Evolutionary conservation across 2,797 vertebrate species (phyloP), one percentile per base, ranked within the genome.

Genomic region (Lagorchestes hirsutus): DNA sequence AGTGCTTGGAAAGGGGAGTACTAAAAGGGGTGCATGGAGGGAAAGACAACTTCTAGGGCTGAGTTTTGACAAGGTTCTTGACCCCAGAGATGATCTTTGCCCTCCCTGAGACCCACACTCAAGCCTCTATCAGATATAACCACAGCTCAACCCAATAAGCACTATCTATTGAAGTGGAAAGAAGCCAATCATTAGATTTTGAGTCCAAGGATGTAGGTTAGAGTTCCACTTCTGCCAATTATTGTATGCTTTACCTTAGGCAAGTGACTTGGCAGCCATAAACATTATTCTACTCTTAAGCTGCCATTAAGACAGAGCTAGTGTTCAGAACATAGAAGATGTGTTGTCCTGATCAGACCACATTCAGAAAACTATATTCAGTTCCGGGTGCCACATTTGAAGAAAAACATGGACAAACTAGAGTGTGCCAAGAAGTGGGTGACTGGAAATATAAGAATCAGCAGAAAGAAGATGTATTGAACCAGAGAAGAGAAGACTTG

Each of bases 191-290:
- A 50, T 87, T 87, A 27, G 52, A 59, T 1, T 0, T 31, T n/a
- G 55, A 34, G 52, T 59, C 3, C 93, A 74, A 87, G 56, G 46
- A 67, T 1, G 56, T 31, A 55, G 18, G 31, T 0, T 46, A 58
- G 91, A 92, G 67, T 90, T 96, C 91, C 74, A 27, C 24, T 82
- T 93, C 4, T 90, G 91, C 92, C 34, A 74, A 46, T 93, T 27
- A 82, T 56, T 57, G 93, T 90, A 4, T 24, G 22, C 40, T 56
- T 50, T 54, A 1, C 74, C 56, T 18, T 13, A 87, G 52, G 1
- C 14, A 95, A 95, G 28, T 2, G 90, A 54, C 82, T 92, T 92
- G 74, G 74, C 74, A 87, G 74, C 3, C 40, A 87, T 2, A 87
- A 82, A 50, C 2, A 0, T 87, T 87, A 87, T 50, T 50, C 40